A percentile compares a stretch with the other conserved stretches of the same genome.
Evolutionary conservation across 2,888 invertebrate genomes (phyloP).

Genomic region (Oscheius myriophilus): DNA sequence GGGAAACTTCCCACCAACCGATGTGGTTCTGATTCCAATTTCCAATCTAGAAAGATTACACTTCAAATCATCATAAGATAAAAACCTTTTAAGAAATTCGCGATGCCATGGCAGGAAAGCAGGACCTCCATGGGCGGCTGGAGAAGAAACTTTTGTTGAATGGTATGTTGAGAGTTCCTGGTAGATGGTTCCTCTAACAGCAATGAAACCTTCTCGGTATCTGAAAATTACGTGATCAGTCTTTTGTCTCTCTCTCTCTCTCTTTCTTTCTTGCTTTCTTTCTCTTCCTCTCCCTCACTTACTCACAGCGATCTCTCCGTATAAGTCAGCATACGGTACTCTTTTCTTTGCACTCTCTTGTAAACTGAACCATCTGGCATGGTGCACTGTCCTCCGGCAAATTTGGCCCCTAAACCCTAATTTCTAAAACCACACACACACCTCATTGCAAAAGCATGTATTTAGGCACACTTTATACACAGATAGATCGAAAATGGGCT

Average conservation of each 20-base stretch:
- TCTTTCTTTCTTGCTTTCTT: too few relatives aligned
- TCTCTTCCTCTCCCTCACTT: too few relatives aligned
- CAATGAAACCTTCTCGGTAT: background rate
- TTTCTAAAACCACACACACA: too few relatives aligned
- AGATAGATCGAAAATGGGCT: too few relatives aligned
- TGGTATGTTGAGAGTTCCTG: background rate
- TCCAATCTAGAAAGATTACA: background rate
- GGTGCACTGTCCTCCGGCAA: background rate
- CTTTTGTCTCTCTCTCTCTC: too few relatives aligned
- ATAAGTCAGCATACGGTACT: background rate
- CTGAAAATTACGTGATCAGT: too few relatives aligned
- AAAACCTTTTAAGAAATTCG: slow-evolving; percentile 14
- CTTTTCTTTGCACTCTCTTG: background rate
- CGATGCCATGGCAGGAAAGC: slow-evolving; percentile 19
- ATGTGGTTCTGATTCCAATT: background rate
- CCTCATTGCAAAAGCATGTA: too few relatives aligned
- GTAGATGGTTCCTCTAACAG: background rate
- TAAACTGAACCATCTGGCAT: slow-evolving; percentile 5
- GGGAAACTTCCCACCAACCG: background rate
- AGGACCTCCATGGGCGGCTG: slow-evolving; percentile 8
- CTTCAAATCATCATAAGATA: background rate
- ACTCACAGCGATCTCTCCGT: background rate
- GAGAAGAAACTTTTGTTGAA: background rate
- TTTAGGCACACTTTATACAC: too few relatives aligned
- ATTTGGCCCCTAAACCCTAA: background rate